Percentiles rank a stretch among this genome's conserved stretches.
phyloP scores from a whole-genome alignment of 2,888 invertebrate genomes.

The Anodontia alba region DNA sequence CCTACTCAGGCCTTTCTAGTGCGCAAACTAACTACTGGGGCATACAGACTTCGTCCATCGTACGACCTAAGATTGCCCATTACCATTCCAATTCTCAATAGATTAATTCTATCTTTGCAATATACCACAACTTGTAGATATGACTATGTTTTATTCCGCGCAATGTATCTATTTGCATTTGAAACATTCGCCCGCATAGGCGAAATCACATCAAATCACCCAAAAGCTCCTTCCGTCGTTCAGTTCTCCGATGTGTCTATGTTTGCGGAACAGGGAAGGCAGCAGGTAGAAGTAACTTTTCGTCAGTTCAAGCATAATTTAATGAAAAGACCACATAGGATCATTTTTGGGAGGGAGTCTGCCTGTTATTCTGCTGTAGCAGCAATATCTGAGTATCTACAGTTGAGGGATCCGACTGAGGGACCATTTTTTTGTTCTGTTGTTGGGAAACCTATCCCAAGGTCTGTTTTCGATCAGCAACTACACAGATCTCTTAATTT shows the following conservation, averaged over 20 bases:
- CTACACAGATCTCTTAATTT: background rate
- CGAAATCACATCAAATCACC: background rate
- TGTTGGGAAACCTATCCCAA: background rate
- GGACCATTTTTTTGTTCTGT: background rate
- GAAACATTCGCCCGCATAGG: background rate
- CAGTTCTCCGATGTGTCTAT: background rate
- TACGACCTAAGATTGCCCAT: constrained; percentile 6
- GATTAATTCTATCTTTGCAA: background rate
- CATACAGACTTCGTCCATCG: background rate
- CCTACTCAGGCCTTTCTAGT: constrained; percentile 13
- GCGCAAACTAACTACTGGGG: constrained; percentile 2
- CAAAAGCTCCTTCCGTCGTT: background rate
- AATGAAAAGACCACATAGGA: background rate
- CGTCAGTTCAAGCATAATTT: background rate
- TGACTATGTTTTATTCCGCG: background rate
- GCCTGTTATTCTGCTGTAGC: background rate
- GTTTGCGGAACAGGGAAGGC: too few relatives aligned
- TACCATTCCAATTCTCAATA: background rate
- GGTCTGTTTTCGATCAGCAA: background rate
- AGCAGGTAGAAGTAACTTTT: background rate
- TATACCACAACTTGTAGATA: background rate
- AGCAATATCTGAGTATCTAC: background rate
- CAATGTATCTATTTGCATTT: constrained; percentile 4
- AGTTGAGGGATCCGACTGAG: background rate
- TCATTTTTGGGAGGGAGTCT: background rate